phyloP scores from a whole-genome alignment of 2,888 invertebrate genomes.

The Lasiommata megera region DNA sequence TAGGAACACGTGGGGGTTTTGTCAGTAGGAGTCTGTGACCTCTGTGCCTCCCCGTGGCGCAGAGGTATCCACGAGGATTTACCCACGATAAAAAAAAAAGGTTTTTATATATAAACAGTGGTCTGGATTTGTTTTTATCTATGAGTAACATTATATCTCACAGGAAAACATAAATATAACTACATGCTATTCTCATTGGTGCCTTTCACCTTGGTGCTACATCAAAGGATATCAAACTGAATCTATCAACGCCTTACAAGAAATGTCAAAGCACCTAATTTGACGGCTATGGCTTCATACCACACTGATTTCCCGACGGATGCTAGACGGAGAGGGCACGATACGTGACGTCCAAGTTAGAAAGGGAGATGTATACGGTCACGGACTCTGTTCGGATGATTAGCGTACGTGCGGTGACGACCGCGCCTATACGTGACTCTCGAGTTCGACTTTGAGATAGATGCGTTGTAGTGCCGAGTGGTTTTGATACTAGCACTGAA shows the following conservation, averaged over 20 bases:
- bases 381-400: constrained; percentile 75
- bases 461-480: constrained; percentile 32
- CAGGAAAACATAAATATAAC: too few species aligned
- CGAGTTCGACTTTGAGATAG: constrained; percentile 47
- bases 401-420: constrained; percentile 74
- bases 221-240: constrained; percentile 55
- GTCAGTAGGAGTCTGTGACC: too few species aligned
- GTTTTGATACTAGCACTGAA: constrained; percentile 51
- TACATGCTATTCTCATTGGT: background rate
- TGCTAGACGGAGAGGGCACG: constrained; percentile 40
- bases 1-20: too few species aligned
- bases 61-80: too few species aligned
- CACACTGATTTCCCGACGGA: constrained; percentile 75
- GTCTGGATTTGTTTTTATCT: too few species aligned
- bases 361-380: constrained; percentile 60
- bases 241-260: constrained; percentile 69
- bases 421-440: constrained; percentile 75
- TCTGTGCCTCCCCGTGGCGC: too few species aligned
- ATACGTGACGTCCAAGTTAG: constrained; percentile 33
- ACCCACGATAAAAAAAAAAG: too few species aligned
- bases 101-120: too few species aligned
- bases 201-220: constrained; percentile 19
- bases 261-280: constrained; percentile 78
- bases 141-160: too few species aligned
- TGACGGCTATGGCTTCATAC: constrained; percentile 55